These are phyloP conservation scores for Myanophis thanlyinensis DNA, from an alignment of 2,113 vertebrate genomes.

Conservation along the genomic window DNA sequence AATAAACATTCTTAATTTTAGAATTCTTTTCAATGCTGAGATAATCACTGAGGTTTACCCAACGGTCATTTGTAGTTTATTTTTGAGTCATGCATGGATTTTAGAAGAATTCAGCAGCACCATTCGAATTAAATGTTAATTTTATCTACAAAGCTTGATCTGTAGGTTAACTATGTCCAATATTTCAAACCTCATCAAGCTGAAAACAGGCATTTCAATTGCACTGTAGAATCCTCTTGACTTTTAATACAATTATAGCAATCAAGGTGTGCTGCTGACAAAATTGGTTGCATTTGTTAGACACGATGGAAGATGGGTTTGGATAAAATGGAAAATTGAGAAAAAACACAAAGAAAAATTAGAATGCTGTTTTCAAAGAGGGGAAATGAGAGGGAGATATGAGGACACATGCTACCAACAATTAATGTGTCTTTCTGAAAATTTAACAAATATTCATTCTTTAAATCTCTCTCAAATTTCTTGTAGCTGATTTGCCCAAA, in stretches of 20 bases:
- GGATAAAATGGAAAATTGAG: not conserved
- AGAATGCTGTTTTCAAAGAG: not conserved
- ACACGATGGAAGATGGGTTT: not conserved
- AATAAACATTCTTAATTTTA: not conserved
- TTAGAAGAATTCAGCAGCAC: not conserved
- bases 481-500: not conserved
- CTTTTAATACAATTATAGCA: conserved; percentile 20
- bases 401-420: not conserved
- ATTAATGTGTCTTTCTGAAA: not conserved
- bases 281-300: conserved; percentile 10
- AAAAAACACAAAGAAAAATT: not conserved
- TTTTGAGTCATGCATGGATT: not conserved
- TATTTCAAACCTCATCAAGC: conserved; percentile 2
- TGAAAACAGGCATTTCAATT: conserved; percentile 12
- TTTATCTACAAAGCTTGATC: conserved; percentile 29
- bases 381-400: not conserved
- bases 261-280: conserved; percentile 7
- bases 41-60: not conserved
- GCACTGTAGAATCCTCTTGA: not conserved
- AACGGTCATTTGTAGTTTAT: not conserved
- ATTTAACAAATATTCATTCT: not conserved
- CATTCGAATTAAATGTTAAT: conserved; percentile 9
- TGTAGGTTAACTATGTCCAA: conserved; percentile 17
- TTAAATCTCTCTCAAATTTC: not conserved
- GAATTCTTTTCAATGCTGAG: not conserved